A percentile compares a stretch with the other conserved stretches of the same genome.
Conservation (phyloP, 2,797 vertebrate genomes). For the Otus scops region DNA sequence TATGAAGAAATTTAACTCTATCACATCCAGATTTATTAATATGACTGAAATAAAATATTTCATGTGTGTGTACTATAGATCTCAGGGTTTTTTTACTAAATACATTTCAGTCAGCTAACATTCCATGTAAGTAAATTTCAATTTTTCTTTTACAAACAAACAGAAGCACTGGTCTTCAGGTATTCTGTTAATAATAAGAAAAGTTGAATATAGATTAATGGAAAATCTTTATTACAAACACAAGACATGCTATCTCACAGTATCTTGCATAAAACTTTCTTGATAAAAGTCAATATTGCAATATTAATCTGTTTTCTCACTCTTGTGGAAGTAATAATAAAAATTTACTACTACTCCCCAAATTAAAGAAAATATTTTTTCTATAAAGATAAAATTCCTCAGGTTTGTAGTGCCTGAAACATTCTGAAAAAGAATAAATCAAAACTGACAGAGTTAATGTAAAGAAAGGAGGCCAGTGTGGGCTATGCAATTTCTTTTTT, state of each 20-base stretch:
- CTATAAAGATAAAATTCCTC: neutral
- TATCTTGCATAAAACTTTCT: neutral
- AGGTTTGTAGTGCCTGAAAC: conserved; percentile 20
- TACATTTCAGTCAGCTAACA: neutral
- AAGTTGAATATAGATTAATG: neutral
- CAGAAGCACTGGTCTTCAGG: neutral
- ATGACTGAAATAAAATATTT: neutral
- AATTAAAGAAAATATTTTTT: neutral
- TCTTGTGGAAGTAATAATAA: neutral
- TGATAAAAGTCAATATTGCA: neutral
- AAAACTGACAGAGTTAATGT: conserved; percentile 65
- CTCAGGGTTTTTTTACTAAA: neutral
- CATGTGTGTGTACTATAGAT: neutral
- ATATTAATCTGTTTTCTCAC: neutral
- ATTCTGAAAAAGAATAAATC: conserved; percentile 52
- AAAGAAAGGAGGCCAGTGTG: conserved; percentile 38
- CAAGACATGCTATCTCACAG: neutral
- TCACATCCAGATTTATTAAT: neutral
- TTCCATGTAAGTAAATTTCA: neutral
- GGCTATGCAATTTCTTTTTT: conserved; percentile 49
- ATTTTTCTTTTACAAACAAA: neutral
- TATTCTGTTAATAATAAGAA: neutral
- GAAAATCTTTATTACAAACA: neutral
- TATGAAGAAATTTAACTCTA: neutral
- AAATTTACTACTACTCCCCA: neutral